These are phyloP conservation scores for Prinia subflava DNA, from an alignment of 2,113 vertebrate species.

Conservation along the genomic window DNA sequence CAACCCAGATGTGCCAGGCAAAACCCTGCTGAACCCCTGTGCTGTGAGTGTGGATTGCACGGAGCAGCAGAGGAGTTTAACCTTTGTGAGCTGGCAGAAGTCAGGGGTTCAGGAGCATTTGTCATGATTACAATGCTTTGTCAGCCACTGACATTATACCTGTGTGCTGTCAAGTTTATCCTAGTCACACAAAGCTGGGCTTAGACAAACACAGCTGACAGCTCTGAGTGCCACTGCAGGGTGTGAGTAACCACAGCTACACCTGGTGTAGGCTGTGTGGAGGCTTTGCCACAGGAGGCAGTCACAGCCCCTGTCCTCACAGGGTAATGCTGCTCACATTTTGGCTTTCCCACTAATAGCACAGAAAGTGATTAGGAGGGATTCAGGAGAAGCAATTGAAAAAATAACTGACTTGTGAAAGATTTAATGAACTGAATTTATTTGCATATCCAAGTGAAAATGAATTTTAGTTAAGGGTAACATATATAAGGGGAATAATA, in stretches of 20 bases:
- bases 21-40: background rate
- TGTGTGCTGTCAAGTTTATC: background rate
- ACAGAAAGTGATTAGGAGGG: background rate
- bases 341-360: background rate
- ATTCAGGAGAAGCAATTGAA: background rate
- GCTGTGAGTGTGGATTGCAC: background rate
- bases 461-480: background rate
- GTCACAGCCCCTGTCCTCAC: background rate
- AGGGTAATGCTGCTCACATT: background rate
- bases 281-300: background rate
- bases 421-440: background rate
- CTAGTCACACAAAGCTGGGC: background rate
- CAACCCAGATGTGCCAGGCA: background rate
- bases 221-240: background rate
- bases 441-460: background rate
- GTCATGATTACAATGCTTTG: background rate
- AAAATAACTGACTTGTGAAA: background rate
- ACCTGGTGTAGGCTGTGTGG: accelerated
- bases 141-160: background rate
- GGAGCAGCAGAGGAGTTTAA: background rate
- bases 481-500: background rate
- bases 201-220: background rate
- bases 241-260: background rate
- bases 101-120: background rate
- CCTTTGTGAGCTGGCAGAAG: background rate